Percentiles rank a stretch among this genome's conserved stretches.
These are phyloP conservation scores for Daboia siamensis DNA, from an alignment of 2,113 vertebrate species.

Conservation along the genomic window DNA sequence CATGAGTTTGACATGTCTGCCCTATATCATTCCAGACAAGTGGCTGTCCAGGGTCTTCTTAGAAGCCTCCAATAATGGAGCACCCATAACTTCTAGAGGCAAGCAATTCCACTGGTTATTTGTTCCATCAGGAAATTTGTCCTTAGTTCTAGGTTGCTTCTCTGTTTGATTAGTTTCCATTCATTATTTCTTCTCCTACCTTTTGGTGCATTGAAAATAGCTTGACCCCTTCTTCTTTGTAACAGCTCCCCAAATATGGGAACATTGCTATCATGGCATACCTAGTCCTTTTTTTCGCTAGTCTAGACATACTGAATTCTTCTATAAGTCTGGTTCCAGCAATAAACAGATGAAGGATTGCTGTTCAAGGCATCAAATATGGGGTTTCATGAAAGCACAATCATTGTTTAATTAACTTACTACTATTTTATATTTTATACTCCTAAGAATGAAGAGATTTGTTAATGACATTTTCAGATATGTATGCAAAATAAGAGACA, in stretches of 20 bases:
- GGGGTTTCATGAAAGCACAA: background rate
- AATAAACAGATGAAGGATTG: background rate
- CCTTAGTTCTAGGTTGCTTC: background rate
- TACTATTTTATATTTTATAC: background rate
- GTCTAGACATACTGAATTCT: background rate
- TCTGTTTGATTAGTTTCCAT: background rate
- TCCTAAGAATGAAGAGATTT: background rate
- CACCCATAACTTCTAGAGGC: background rate
- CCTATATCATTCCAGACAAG: background rate
- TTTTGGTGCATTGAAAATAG: background rate
- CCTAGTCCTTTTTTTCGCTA: background rate
- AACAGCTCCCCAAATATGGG: too few species aligned
- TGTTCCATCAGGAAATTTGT: background rate
- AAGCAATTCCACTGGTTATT: background rate
- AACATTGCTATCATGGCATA: too few species aligned
- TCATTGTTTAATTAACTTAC: background rate
- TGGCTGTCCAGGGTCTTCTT: background rate
- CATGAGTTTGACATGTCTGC: too few species aligned
- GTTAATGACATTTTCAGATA: background rate
- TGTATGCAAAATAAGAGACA: background rate
- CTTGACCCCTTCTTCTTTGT: background rate
- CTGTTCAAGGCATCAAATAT: background rate
- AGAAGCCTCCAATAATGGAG: background rate
- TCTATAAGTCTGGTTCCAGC: background rate
- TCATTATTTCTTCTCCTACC: background rate